Evolutionary conservation across 2,113 vertebrate species (phyloP).

Genomic region (Mixornis gularis): DNA sequence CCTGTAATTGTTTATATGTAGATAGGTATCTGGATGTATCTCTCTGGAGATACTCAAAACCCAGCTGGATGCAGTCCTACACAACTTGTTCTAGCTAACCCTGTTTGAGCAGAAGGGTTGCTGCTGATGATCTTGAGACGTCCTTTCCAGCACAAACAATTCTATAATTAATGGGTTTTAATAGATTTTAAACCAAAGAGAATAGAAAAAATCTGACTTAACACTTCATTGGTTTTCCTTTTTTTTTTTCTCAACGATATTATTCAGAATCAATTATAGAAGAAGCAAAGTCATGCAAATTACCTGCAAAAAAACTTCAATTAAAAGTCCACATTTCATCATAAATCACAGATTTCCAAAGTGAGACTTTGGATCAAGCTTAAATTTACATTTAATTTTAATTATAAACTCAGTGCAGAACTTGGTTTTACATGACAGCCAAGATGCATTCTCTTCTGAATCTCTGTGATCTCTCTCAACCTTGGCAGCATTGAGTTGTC

Average conservation of each 20-base stretch:
- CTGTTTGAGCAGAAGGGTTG: neutral
- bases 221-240: neutral
- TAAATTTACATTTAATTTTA: neutral
- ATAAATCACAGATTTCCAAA: neutral
- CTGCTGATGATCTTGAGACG: neutral
- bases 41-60: neutral
- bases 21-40: neutral
- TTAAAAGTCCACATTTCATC: neutral
- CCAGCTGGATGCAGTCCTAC: neutral
- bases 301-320: neutral
- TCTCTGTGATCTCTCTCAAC: neutral
- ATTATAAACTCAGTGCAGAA: neutral
- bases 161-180: neutral
- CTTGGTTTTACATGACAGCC: neutral
- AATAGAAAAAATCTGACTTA: neutral
- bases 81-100: neutral
- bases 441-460: neutral
- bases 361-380: neutral
- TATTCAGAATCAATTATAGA: neutral
- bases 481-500: neutral
- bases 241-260: neutral
- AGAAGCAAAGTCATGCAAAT: neutral
- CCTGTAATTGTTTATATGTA: neutral
- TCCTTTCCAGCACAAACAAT: neutral
- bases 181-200: neutral